phyloP scores from a whole-genome alignment of 2,797 vertebrate species.

The Platalea minor region DNA sequence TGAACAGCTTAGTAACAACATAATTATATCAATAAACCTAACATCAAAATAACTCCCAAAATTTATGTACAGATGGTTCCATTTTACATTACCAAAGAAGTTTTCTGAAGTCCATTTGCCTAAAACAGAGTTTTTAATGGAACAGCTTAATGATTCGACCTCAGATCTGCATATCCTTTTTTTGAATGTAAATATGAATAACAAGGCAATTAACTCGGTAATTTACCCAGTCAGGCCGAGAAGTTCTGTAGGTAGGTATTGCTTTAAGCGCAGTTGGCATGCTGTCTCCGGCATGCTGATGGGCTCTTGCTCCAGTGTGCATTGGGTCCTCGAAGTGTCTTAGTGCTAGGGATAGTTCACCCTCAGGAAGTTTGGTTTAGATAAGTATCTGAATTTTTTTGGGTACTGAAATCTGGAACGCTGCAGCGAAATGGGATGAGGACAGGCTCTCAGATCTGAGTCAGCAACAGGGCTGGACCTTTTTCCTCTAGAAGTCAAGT shows the following conservation, averaged over 20 bases:
- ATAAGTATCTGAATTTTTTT: constrained; percentile 6
- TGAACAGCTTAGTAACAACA: background rate
- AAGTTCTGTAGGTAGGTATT: background rate
- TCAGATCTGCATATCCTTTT: background rate
- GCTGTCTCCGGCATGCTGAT: background rate
- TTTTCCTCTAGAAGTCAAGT: background rate
- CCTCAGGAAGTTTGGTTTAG: constrained; percentile 50
- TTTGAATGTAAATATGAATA: background rate
- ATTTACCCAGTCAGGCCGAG: background rate
- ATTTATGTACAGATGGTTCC: constrained; percentile 5
- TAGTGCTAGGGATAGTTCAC: background rate
- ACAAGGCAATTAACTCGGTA: background rate
- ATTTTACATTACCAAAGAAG: constrained; percentile 1
- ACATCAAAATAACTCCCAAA: background rate
- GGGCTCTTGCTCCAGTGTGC: background rate
- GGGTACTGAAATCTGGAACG: constrained; percentile 17
- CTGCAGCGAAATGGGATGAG: constrained; percentile 10
- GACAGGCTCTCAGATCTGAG: background rate
- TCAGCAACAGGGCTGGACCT: constrained; percentile 7
- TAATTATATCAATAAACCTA: constrained; percentile 45
- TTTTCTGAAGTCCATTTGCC: background rate
- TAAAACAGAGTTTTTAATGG: background rate
- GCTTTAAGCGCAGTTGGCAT: background rate
- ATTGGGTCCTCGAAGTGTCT: background rate
- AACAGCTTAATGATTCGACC: background rate